Base-by-base conservation (phyloP, 1,140 invertebrate species). In the Littorina saxatilis region DNA sequence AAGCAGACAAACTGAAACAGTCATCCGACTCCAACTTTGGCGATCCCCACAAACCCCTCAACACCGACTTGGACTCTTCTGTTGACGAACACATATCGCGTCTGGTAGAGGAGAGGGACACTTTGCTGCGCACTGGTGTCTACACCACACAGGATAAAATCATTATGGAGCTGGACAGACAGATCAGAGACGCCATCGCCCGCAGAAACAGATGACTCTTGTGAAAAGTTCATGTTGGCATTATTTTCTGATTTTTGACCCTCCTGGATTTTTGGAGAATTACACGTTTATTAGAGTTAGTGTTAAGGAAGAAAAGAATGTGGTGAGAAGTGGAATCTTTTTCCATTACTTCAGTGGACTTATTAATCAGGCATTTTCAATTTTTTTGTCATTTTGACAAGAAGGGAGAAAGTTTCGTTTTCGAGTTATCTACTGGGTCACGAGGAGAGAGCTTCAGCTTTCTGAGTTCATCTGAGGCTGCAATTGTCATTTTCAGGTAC, bases 71-170 rank as follows among this genome's bases (percentile, higher is more conserved):
- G 29, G 86, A 89, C 50, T 61, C 72, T n/a, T 89, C 87, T 43
- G 47, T 88, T 27, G 91, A 92, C 80, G 92, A 92, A 79, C 92
- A 92, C 77, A 88, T 93, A n/a, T 87, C 88, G 0, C 82, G 92
- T 43, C 85, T 93, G 63, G 91, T 92, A 13, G 92, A 93, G 82
- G 92, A 93, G 80, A 83, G 92, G n/a, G 92, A 93, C 72, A 90
- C 90, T 4, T 84, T 93, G 27, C 86, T 93, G 27, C 70, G 89
- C 47, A 93, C 92, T 15, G 93, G 93, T 9, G 91, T 92, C n/a
- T 93, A 93, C 85, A 89, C 88, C 37, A 89, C 87, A 39, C 88
- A 91, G 50, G 93, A 93, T 83, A 88, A 88, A 82, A 92, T 93
- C 61, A 93, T 93, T 43, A 85, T 88, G 7, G 92, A 93, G 82